Evolutionary conservation across 2,888 invertebrate species (phyloP).

Genomic region (Acanthosoma haemorrhoidale): DNA sequence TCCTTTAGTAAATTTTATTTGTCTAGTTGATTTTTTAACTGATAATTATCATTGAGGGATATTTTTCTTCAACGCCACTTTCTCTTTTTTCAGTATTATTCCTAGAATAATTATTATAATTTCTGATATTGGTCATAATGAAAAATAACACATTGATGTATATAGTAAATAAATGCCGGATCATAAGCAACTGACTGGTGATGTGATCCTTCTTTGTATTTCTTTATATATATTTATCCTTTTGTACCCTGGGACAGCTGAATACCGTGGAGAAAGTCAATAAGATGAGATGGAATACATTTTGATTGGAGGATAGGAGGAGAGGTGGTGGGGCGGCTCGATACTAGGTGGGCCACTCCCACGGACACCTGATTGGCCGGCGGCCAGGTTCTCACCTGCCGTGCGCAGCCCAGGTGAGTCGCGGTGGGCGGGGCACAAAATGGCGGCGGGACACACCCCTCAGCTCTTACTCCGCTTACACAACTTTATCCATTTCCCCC

Average conservation of each 20-base stretch:
- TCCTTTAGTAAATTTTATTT: too few relatives aligned
- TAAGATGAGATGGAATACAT: constrained; percentile 1
- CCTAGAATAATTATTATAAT: too few relatives aligned
- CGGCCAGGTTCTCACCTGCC: constrained; percentile 32
- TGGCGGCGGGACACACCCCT: constrained; percentile 30
- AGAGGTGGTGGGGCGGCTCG: constrained; percentile 28
- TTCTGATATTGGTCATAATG: not conserved
- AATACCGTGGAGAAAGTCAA: not conserved
- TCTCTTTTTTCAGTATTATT: too few relatives aligned
- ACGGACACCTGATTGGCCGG: constrained; percentile 31
- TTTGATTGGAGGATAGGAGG: not conserved
- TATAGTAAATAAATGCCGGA: too few relatives aligned
- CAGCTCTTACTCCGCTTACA: constrained; percentile 16
- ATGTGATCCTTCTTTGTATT: too few relatives aligned
- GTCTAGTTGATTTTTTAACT: too few relatives aligned
- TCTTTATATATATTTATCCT: not conserved
- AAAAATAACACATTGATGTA: too few relatives aligned
- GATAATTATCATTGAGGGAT: too few relatives aligned
- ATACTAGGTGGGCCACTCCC: not conserved
- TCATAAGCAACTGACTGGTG: too few relatives aligned
- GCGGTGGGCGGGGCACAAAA: constrained; percentile 38
- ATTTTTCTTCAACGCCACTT: too few relatives aligned
- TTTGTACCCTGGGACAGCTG: not conserved
- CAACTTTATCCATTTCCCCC: constrained; percentile 27
- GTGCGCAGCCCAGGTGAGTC: constrained; percentile 38